Base-by-base conservation (phyloP, 2,888 invertebrate species). In the Clusia tigrina region DNA sequence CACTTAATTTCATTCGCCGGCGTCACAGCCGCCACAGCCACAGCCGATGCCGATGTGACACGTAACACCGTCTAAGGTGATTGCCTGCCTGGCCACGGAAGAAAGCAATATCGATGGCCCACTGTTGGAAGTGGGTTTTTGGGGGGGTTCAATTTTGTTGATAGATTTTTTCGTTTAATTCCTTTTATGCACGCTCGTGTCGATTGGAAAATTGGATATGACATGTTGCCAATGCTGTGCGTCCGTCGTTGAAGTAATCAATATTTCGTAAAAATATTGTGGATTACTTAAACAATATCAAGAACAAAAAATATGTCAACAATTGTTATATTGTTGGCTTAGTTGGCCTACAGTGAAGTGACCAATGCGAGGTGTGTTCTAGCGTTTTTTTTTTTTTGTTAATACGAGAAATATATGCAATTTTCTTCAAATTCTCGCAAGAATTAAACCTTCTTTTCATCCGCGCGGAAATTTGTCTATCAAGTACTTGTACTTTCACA, bases 21-120 rank as follows among this genome's bases (percentile, higher is more conserved):
- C n/a, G n/a, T n/a, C n/a, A n/a, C n/a, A n/a, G n/a, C n/a, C 6
- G 6, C 6, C 32, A 12, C 32, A 32, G 32, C 32, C 6, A 12
- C 32, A 32, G 32, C 6, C 6, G 32, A 12, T 32, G n/a, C n/a
- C n/a, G n/a, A n/a, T n/a, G n/a, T n/a, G n/a, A n/a, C n/a, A n/a
- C 42, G 6, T 42, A 3, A 5, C n/a, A 42, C 6, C 10, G 6
- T 17, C n/a, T 10, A 42, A 42, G 42, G n/a, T n/a, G n/a, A n/a
- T 42, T 10, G 15, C n/a, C n/a, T n/a, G 42, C 42, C 42, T n/a
- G 6, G 32, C 42, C 42, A 17, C 42, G 3, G 12, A 32, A 32
- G 32, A 32, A 32, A 32, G 32, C 48, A 63, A 62, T 62, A 66
- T 66, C 64, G 63, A 63, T 66, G 64, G 63, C 65, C 64, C 65